Percentiles rank a stretch among this genome's conserved stretches.
Evolutionary conservation across 2,797 vertebrate genomes (phyloP).

Genomic region (Crocodylus rhombifer): DNA sequence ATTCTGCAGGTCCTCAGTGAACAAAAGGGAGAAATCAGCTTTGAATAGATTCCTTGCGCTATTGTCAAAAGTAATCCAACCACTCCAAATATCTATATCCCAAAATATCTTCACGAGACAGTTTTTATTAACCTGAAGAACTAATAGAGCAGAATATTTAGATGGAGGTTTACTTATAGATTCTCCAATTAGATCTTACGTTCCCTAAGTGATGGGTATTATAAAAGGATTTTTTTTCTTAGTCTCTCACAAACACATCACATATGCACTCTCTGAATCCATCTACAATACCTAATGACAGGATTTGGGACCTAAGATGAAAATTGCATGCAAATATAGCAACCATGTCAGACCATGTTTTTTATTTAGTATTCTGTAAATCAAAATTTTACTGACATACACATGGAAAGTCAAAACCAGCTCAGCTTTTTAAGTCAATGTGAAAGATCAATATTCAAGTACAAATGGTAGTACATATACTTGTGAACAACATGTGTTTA

Average conservation of each 20-base stretch:
- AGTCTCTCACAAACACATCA: not conserved
- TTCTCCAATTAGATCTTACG: conserved; percentile 78
- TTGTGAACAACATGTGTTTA: conserved; percentile 65
- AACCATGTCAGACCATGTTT: conserved; percentile 54
- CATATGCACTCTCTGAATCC: conserved; percentile 56
- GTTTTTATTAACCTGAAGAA: conserved; percentile 79
- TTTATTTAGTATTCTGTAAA: conserved; percentile 49
- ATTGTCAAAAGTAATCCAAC: conserved; percentile 86
- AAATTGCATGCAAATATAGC: conserved; percentile 14
- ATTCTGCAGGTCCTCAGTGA: conserved; percentile 85
- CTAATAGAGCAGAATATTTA: conserved; percentile 80
- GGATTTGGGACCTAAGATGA: conserved; percentile 20
- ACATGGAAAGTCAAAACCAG: conserved; percentile 9
- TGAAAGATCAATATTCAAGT: conserved; percentile 46
- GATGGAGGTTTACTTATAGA: conserved; percentile 77
- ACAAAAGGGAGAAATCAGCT: conserved; percentile 82
- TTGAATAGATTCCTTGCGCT: conserved; percentile 85
- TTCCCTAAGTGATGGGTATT: conserved; percentile 62
- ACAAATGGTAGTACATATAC: conserved; percentile 59
- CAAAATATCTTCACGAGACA: conserved; percentile 77
- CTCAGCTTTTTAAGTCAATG: conserved; percentile 16
- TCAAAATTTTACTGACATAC: conserved; percentile 27
- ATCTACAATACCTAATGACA: conserved; percentile 46
- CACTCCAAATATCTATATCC: conserved; percentile 83
- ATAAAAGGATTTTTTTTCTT: conserved; percentile 48